Percentiles rank a stretch among this genome's conserved stretches.
Conservation (phyloP, 1,140 invertebrate species). For the Drosophila mayri region DNA sequence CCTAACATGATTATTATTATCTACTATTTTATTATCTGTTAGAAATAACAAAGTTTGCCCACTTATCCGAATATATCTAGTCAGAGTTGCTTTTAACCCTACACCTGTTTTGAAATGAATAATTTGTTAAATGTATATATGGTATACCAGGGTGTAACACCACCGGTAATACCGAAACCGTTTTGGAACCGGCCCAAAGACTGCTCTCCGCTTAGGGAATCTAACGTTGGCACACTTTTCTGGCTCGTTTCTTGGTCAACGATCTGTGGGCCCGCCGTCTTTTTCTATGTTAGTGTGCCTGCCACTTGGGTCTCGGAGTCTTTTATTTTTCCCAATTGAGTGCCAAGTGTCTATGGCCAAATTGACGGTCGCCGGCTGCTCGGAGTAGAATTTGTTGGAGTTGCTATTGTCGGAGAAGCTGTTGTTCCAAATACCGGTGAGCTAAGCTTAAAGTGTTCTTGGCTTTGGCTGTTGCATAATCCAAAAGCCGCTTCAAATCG, state of each 20-base stretch:
- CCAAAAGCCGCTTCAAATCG: background rate
- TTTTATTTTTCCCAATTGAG: slow-evolving; percentile 30
- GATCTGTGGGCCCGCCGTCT: slow-evolving; percentile 32
- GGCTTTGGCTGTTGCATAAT: slow-evolving; percentile 49
- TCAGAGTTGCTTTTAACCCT: background rate
- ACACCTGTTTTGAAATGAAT: background rate
- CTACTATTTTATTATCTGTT: background rate
- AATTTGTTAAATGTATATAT: background rate
- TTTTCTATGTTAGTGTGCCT: slow-evolving; percentile 33
- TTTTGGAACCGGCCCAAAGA: slow-evolving; percentile 56
- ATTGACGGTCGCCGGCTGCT: slow-evolving; percentile 18
- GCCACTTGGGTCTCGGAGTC: slow-evolving; percentile 22
- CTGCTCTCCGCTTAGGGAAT: slow-evolving; percentile 60
- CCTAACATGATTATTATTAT: background rate
- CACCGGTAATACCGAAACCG: slow-evolving; percentile 22
- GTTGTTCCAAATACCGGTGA: slow-evolving; percentile 56
- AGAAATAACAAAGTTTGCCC: too few relatives aligned
- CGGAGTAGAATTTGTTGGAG: slow-evolving; percentile 4
- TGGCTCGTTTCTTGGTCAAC: slow-evolving; percentile 54
- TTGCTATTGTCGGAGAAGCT: slow-evolving; percentile 20
- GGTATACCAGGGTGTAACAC: slow-evolving; percentile 5
- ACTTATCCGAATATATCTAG: background rate
- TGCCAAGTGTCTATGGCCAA: slow-evolving; percentile 29
- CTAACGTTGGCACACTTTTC: slow-evolving; percentile 64
- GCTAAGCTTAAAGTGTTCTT: slow-evolving; percentile 37